Percentiles rank a stretch among this genome's conserved stretches.
These are phyloP conservation scores for Timandra comae DNA, from an alignment of 2,888 invertebrate species.

Conservation along the genomic window DNA sequence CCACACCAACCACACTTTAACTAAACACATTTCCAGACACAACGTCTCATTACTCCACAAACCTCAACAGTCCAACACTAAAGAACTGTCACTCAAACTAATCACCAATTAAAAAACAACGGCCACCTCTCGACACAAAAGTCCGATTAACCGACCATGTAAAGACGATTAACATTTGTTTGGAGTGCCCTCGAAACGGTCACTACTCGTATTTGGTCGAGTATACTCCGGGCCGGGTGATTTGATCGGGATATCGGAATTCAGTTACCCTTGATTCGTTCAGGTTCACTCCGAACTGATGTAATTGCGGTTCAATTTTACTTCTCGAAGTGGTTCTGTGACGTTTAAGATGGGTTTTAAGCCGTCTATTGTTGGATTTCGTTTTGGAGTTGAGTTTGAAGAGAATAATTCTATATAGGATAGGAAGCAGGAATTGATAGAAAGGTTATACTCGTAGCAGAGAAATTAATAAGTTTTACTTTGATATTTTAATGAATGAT, in stretches of 20 bases:
- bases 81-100: constrained; percentile 39
- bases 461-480: no score
- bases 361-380: no score
- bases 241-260: constrained; percentile 61
- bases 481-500: no score
- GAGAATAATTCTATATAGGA: no score
- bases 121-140: constrained; percentile 34
- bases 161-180: constrained; percentile 30
- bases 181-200: constrained; percentile 33
- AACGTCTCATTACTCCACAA: no score
- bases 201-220: constrained; percentile 48
- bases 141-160: constrained; percentile 27
- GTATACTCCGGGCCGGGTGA: constrained; percentile 43
- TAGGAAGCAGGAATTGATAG: no score
- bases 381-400: no score
- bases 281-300: constrained; percentile 18
- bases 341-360: no score
- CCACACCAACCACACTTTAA: no score
- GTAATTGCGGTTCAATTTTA: constrained; percentile 23
- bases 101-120: constrained; percentile 61
- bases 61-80: no score
- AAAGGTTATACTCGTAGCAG: no score
- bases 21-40: no score
- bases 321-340: constrained; percentile 14
- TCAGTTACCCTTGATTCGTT: constrained; percentile 43